Evolutionary conservation across 2,888 invertebrate genomes (phyloP).

Genomic region (Zaprionus obscuricornis): DNA sequence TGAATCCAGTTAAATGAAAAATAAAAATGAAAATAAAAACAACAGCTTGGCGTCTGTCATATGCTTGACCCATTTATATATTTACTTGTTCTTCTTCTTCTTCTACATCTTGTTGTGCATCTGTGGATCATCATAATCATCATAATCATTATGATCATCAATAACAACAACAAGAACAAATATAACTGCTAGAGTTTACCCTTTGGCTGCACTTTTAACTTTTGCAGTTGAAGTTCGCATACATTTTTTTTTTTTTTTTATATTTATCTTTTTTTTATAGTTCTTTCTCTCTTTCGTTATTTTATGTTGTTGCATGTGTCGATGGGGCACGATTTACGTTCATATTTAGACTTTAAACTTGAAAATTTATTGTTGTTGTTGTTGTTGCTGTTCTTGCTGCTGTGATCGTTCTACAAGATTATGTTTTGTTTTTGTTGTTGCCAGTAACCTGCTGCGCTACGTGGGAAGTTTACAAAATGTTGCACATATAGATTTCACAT

Average conservation of each 20-base stretch:
- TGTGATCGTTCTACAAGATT: slow-evolving; percentile 61
- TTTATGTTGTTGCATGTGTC: slow-evolving; percentile 8
- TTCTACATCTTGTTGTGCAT: slow-evolving; percentile 9
- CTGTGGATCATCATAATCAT: slow-evolving; percentile 25
- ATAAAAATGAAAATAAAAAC: background rate
- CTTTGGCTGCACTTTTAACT: slow-evolving; percentile 29
- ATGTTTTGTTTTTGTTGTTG: no score
- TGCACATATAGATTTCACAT: slow-evolving; percentile 1
- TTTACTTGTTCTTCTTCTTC: slow-evolving; percentile 10
- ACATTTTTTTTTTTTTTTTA: background rate
- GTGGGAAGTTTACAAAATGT: slow-evolving; percentile 55
- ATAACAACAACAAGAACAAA: no score
- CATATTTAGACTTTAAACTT: slow-evolving; percentile 66
- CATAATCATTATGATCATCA: slow-evolving; percentile 15
- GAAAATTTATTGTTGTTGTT: slow-evolving; percentile 51
- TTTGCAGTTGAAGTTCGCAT: no score
- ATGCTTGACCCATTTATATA: slow-evolving; percentile 45
- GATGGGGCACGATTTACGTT: slow-evolving; percentile 52
- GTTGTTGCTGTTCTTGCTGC: slow-evolving; percentile 28
- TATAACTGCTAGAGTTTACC: slow-evolving; percentile 27
- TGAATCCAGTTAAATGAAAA: slow-evolving; percentile 22
- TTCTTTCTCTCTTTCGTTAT: slow-evolving; percentile 8
- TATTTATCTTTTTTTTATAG: background rate
- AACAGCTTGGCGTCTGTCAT: slow-evolving; percentile 9
- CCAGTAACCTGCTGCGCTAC: slow-evolving; percentile 49